phyloP scores from a whole-genome alignment of 1,140 invertebrate genomes.

The Neodiprion virginianus region DNA sequence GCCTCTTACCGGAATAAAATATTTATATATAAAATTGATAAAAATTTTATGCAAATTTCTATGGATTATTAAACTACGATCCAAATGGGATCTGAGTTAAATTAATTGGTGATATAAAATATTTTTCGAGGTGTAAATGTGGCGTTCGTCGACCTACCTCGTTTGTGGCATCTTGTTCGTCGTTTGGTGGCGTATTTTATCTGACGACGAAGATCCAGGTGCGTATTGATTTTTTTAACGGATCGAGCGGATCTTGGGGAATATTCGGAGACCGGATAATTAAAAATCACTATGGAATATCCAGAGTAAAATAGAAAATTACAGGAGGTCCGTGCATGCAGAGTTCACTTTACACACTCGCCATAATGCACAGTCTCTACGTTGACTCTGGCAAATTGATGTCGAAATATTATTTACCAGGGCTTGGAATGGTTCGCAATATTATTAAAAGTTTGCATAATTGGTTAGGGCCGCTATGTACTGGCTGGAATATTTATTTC shows the following conservation, averaged over 20 bases:
- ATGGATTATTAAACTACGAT: no score
- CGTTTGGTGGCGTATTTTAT: conserved; percentile 45
- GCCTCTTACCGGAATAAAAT: no score
- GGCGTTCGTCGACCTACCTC: conserved; percentile 44
- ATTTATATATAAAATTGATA: no score
- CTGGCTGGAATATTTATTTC: conserved; percentile 5
- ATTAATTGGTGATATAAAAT: neutral
- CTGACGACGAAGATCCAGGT: neutral
- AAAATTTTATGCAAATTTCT: no score
- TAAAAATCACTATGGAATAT: neutral
- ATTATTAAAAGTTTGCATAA: neutral
- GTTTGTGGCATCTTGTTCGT: conserved; percentile 54
- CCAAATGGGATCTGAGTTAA: neutral
- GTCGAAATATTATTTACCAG: neutral
- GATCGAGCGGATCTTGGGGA: neutral
- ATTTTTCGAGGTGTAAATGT: neutral
- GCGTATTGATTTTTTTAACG: conserved; percentile 13
- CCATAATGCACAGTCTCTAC: conserved; percentile 47
- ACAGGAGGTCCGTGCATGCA: neutral
- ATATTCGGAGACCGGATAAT: neutral
- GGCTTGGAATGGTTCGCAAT: neutral
- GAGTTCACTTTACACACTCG: conserved; percentile 36
- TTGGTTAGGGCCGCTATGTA: neutral
- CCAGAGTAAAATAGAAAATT: neutral
- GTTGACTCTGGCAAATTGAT: conserved; percentile 20